phyloP scores from a whole-genome alignment of 2,113 vertebrate genomes.

The Urocitellus parryii region DNA sequence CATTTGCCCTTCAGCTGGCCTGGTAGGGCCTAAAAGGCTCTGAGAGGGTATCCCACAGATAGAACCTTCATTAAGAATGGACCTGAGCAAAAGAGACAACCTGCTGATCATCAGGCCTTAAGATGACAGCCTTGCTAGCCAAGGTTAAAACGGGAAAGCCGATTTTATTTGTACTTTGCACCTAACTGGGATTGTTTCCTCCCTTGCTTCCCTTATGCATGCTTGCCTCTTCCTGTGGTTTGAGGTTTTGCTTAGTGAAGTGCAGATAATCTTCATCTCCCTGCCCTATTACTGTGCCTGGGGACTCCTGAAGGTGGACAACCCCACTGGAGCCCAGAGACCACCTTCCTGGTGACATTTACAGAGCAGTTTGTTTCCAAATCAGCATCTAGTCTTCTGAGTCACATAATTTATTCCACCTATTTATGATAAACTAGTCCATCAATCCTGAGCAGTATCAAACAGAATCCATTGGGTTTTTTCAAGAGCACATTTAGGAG shows the following conservation, averaged over 20 bases:
- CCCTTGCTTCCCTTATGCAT: background rate
- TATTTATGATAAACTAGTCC: background rate
- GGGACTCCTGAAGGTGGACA: background rate
- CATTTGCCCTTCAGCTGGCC: slow-evolving; percentile 82
- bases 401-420: background rate
- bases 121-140: slow-evolving; percentile 52
- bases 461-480: background rate
- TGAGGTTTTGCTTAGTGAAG: slow-evolving; percentile 51
- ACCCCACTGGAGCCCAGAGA: background rate
- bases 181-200: background rate
- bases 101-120: slow-evolving; percentile 46
- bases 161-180: slow-evolving; percentile 31
- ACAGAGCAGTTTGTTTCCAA: background rate
- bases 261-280: slow-evolving; percentile 10
- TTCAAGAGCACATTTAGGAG: background rate
- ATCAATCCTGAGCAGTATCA: background rate
- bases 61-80: slow-evolving; percentile 45
- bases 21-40: slow-evolving; percentile 73
- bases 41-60: slow-evolving; percentile 67
- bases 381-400: background rate
- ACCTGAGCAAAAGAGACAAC: slow-evolving; percentile 61
- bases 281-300: background rate
- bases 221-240: background rate
- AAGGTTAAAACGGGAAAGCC: slow-evolving; percentile 14
- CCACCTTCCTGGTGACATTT: background rate